Percentiles rank a stretch among this genome's conserved stretches.
Conservation (phyloP, 2,888 invertebrate species). For the Eupeodes luniger region DNA sequence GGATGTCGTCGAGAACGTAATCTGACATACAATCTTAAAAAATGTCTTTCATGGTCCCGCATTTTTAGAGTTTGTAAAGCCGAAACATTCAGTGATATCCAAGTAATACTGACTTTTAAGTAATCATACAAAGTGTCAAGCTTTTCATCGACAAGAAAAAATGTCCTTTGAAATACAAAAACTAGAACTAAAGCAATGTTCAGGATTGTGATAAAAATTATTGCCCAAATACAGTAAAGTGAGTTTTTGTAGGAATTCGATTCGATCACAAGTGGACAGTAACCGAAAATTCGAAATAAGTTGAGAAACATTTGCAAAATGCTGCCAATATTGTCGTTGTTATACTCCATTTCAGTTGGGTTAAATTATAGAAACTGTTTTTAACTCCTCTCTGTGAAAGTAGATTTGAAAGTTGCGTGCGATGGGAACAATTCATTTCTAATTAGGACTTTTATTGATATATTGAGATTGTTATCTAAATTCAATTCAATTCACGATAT, state of each 20-base stretch:
- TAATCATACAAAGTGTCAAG: conserved; percentile 79
- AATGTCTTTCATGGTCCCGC: conserved; percentile 62
- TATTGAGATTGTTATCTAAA: too few relatives aligned
- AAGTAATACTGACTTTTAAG: conserved; percentile 77
- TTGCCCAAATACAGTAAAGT: conserved; percentile 76
- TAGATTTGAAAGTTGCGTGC: too few relatives aligned
- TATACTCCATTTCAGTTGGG: not conserved
- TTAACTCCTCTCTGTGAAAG: too few relatives aligned
- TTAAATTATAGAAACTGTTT: too few relatives aligned
- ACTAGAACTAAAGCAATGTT: conserved; percentile 49
- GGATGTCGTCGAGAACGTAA: conserved; percentile 24
- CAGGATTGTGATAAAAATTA: conserved; percentile 71
- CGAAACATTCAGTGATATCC: conserved; percentile 76
- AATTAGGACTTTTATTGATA: too few relatives aligned
- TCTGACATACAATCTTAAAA: conserved; percentile 36
- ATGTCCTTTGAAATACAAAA: conserved; percentile 76
- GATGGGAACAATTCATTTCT: too few relatives aligned
- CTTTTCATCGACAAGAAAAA: conserved; percentile 77
- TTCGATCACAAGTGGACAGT: conserved; percentile 77
- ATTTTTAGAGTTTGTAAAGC: conserved; percentile 37
- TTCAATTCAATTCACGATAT: too few relatives aligned
- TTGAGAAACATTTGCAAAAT: conserved; percentile 76
- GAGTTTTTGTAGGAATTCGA: conserved; percentile 53
- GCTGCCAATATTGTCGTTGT: not conserved
- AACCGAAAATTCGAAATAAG: conserved; percentile 79